phyloP scores from a whole-genome alignment of 2,797 vertebrate species.

The Toxotes lorentzi region DNA sequence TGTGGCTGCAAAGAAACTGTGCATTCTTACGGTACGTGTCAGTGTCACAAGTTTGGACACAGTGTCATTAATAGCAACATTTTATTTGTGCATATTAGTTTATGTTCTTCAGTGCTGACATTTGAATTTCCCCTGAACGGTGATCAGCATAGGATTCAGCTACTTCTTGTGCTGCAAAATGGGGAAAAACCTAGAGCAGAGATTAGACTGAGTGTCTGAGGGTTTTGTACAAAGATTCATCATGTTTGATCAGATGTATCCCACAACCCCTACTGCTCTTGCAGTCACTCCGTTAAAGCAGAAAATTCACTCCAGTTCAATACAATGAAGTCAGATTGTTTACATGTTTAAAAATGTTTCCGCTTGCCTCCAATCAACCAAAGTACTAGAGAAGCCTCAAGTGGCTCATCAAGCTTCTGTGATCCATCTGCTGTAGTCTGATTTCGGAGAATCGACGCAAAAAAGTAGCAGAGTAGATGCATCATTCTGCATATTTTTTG shows the following conservation, averaged over 20 bases:
- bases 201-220: background rate
- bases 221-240: slow-evolving; percentile 8
- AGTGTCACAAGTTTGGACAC: background rate
- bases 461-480: background rate
- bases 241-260: slow-evolving; percentile 8
- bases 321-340: slow-evolving; percentile 32
- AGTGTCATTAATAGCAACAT: background rate
- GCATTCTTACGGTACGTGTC: background rate
- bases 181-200: background rate
- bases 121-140: background rate
- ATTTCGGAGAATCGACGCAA: background rate
- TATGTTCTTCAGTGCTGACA: background rate
- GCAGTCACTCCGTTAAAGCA: background rate
- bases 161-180: background rate
- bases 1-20: background rate
- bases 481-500: background rate
- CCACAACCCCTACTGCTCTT: background rate
- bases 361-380: slow-evolving; percentile 21
- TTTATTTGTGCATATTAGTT: background rate
- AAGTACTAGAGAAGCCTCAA: slow-evolving; percentile 6
- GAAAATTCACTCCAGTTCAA: background rate
- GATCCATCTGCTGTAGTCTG: slow-evolving; percentile 17
- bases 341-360: slow-evolving; percentile 23
- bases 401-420: slow-evolving; percentile 27
- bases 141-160: no score